Percentiles rank a stretch among this genome's conserved stretches.
These are phyloP conservation scores for Parasteatoda lunata DNA, from an alignment of 2,888 invertebrate species.

Conservation along the genomic window DNA sequence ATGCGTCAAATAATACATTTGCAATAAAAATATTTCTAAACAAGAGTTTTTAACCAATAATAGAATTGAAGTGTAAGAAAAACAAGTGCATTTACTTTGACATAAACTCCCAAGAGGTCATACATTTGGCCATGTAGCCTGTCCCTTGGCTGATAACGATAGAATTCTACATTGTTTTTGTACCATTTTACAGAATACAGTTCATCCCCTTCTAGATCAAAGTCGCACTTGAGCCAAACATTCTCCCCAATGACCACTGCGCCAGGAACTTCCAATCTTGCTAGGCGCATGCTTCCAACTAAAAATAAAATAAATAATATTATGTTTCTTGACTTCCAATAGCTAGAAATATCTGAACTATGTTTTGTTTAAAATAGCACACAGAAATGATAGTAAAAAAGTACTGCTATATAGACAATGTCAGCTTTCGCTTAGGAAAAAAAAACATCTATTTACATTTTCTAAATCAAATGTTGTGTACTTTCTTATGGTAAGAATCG, in stretches of 20 bases:
- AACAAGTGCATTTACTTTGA: slow-evolving; percentile 81
- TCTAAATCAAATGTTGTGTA: no score
- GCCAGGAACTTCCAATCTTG: slow-evolving; percentile 60
- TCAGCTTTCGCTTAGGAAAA: no score
- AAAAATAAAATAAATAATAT: not conserved
- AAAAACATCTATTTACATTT: no score
- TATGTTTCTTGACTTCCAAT: not conserved
- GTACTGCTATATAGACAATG: no score
- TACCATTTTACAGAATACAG: slow-evolving; percentile 71
- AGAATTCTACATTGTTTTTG: slow-evolving; percentile 81
- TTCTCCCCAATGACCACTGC: slow-evolving; percentile 65
- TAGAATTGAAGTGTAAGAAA: no score
- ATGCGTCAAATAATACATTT: no score
- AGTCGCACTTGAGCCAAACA: slow-evolving; percentile 69
- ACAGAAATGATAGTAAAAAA: no score
- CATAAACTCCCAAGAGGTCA: slow-evolving; percentile 85
- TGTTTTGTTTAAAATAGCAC: no score
- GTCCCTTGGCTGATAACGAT: slow-evolving; percentile 88
- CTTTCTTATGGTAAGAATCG: no score
- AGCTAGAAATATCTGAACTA: no score
- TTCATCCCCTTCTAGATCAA: slow-evolving; percentile 70
- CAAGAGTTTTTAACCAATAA: no score
- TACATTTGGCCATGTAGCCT: slow-evolving; percentile 87
- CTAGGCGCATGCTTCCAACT: slow-evolving; percentile 54
- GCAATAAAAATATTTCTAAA: no score